Base-by-base conservation (phyloP, 2,888 invertebrate species). In the Noctua fimbriata region DNA sequence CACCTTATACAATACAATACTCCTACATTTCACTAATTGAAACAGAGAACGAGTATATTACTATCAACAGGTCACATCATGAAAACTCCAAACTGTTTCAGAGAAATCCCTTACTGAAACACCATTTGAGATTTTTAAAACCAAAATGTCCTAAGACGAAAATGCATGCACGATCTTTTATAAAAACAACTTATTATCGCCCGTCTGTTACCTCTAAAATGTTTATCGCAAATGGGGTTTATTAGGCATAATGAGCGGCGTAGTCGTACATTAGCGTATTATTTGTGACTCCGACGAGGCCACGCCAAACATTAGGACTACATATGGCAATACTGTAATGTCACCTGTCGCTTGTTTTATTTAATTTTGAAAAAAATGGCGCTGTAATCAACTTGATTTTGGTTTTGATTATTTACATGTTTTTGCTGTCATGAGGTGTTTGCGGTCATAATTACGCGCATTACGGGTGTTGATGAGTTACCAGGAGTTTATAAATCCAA, bases 181-280 rank as follows among this genome's bases (percentile, higher is more conserved):
- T 60, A 32, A 63, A 28, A 63, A 0, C 76, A 72, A 85, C 85
- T 74, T 87, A 76, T 70, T 47, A 58, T 91, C 44, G 82, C 88
- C 58, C 72, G 88, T 91, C 82, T 90, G 76, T 65, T n/a, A 21
- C 18, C 60, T 79, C 79, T 82, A 83, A 80, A 90, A 91, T 90
- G 88, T 90, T 88, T 85, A 84, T 77, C 84, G 85, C 87, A 92
- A 91, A 90, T 89, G 89, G 87, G 85, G 90, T 89, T 91, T 92
- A 91, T 92, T 91, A 91, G 85, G 89, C 84, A 84, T 92, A 91
- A 92, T 91, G 91, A 89, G 90, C 74, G 82, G 70, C 85, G 88
- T 82, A 89, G 78, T 86, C 84, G 79, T 89, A 88, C 92, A 91
- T 92, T 92, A 92, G 82, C 82, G 89, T 87, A 85, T 90, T 90